phyloP scores from a whole-genome alignment of 1,140 invertebrate species.

The Drosophila micromelanica region DNA sequence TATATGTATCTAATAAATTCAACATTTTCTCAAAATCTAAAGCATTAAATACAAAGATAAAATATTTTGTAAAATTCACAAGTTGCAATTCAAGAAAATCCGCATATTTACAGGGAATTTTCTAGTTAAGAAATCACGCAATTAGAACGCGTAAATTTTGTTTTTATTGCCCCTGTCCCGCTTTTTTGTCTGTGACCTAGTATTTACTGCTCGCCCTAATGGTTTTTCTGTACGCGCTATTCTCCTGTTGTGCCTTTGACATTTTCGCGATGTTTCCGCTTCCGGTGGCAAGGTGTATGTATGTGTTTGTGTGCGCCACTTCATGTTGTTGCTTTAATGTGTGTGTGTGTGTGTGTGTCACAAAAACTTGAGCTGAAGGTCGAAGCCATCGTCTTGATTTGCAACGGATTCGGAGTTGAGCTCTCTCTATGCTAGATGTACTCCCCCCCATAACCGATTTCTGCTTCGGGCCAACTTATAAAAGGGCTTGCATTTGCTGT shows the following conservation, averaged over 20 bases:
- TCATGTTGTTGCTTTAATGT: constrained; percentile 21
- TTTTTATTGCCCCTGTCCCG: constrained; percentile 54
- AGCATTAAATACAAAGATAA: no score
- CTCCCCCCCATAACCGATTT: neutral
- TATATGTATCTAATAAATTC: no score
- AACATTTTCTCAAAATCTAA: no score
- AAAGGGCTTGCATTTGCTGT: constrained; percentile 32
- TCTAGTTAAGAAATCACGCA: no score
- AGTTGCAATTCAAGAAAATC: no score
- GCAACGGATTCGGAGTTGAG: constrained; percentile 33
- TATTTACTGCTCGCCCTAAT: constrained; percentile 61
- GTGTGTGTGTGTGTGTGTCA: constrained; percentile 37
- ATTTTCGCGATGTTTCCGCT: constrained; percentile 68
- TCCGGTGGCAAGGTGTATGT: constrained; percentile 59
- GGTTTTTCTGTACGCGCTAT: constrained; percentile 52
- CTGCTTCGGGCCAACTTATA: constrained; percentile 11
- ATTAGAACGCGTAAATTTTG: constrained; percentile 13
- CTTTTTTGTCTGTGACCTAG: constrained; percentile 60
- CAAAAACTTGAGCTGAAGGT: constrained; percentile 38
- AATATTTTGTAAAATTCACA: no score
- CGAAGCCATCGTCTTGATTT: constrained; percentile 40
- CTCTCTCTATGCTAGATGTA: neutral
- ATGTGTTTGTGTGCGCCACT: constrained; percentile 34
- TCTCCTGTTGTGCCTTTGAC: constrained; percentile 68
- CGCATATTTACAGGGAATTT: neutral